Percentiles rank a stretch among this genome's conserved stretches.
These are phyloP conservation scores for Acromyrmex charruanus DNA, from an alignment of 1,140 invertebrate species.

Conservation along the genomic window DNA sequence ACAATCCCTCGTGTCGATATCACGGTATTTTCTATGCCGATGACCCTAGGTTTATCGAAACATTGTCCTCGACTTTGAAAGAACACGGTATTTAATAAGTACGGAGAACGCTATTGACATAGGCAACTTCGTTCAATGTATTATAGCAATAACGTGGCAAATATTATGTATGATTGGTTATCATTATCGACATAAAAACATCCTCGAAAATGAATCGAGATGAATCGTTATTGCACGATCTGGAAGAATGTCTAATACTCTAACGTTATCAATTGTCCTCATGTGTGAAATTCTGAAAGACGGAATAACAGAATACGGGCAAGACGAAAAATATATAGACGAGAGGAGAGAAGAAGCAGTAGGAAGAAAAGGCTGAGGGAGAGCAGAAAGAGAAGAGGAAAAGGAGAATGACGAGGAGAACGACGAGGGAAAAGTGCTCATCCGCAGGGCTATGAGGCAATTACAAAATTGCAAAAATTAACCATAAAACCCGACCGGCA, in stretches of 20 bases:
- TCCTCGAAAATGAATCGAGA: neutral
- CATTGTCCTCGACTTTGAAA: neutral
- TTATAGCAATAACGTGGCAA: neutral
- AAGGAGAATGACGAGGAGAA: neutral
- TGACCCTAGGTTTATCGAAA: neutral
- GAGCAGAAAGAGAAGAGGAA: neutral
- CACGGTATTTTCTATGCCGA: neutral
- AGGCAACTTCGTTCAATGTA: neutral
- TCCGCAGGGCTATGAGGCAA: slow-evolving; percentile 73
- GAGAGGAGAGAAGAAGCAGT: no score
- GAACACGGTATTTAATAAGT: neutral
- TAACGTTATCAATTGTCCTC: slow-evolving; percentile 9
- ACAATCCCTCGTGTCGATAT: neutral
- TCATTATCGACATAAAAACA: neutral
- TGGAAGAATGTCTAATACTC: neutral
- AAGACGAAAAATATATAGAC: neutral
- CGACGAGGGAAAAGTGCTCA: slow-evolving; percentile 40
- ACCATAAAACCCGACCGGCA: slow-evolving; percentile 80
- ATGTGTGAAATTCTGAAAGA: neutral
- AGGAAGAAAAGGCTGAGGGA: neutral
- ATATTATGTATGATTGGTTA: neutral
- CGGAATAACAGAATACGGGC: neutral
- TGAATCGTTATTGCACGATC: neutral
- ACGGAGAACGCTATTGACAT: neutral
- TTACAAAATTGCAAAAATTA: slow-evolving; percentile 86